Percentiles rank a stretch among this genome's conserved stretches.
Evolutionary conservation across 2,888 invertebrate species (phyloP).

Genomic region (Cheilosia pagana): DNA sequence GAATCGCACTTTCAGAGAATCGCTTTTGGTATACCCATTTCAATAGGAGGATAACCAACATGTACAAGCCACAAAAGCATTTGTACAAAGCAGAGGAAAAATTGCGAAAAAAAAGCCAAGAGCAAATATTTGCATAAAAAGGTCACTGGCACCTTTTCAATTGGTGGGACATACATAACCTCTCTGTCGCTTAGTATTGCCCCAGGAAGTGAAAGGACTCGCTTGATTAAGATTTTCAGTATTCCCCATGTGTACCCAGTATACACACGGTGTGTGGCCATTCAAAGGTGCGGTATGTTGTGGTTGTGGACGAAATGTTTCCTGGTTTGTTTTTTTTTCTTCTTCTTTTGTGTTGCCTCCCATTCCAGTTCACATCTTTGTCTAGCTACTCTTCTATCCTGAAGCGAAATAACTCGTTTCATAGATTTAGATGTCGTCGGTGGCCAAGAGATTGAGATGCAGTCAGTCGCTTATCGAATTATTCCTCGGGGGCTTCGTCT

Average conservation of each 20-base stretch:
- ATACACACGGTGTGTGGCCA: conserved; percentile 16
- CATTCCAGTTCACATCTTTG: conserved; percentile 33
- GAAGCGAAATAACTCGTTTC: conserved; percentile 29
- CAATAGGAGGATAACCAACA: conserved; percentile 49
- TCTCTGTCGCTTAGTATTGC: conserved; percentile 55
- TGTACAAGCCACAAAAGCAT: conserved; percentile 36
- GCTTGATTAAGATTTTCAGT: conserved; percentile 61
- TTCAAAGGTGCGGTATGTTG: conserved; percentile 59
- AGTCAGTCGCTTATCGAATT: conserved; percentile 69
- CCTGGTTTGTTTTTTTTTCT: conserved; percentile 62
- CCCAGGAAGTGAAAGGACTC: conserved; percentile 70
- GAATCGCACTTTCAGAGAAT: conserved; percentile 35
- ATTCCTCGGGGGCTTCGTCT: conserved; percentile 60
- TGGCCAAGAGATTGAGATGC: conserved; percentile 37
- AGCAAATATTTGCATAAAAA: conserved; percentile 82
- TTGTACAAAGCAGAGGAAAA: conserved; percentile 20
- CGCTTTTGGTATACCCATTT: conserved; percentile 30
- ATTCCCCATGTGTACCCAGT: conserved; percentile 38
- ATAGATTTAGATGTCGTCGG: conserved; percentile 35
- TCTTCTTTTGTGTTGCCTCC: neutral
- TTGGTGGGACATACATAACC: conserved; percentile 43
- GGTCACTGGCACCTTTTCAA: conserved; percentile 81
- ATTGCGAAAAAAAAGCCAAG: conserved; percentile 33
- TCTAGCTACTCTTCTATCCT: conserved; percentile 35
- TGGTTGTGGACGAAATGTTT: conserved; percentile 57